Conservation (phyloP, 92 coral and sea anemone species). For the Muricea muricata region DNA sequence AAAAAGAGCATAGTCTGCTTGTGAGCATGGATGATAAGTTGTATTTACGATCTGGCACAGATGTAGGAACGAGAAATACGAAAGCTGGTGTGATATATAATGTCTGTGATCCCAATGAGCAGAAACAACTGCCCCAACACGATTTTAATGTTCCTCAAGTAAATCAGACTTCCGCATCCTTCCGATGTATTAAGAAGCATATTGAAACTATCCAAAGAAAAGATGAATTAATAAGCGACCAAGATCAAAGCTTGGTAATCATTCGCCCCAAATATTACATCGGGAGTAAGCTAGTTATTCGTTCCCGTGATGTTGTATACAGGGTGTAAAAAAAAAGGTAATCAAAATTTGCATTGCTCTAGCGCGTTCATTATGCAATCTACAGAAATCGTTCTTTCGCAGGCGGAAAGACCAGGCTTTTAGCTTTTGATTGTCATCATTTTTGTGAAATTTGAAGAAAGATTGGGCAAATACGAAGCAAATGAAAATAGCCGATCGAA, state of each 20-base stretch:
- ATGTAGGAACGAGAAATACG: slow-evolving; percentile 64
- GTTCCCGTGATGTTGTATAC: slow-evolving; percentile 52
- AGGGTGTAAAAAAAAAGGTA: no score
- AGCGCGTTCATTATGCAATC: no score
- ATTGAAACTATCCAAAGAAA: slow-evolving; percentile 48
- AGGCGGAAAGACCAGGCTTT: no score
- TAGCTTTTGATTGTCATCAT: no score
- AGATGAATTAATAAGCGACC: slow-evolving; percentile 45
- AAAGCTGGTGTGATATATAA: slow-evolving; percentile 64
- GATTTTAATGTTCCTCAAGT: slow-evolving; percentile 53
- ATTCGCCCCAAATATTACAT: slow-evolving; percentile 58
- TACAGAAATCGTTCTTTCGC: no score
- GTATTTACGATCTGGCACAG: slow-evolving; percentile 55
- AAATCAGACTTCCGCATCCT: slow-evolving; percentile 65
- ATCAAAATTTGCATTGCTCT: no score
- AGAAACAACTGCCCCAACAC: slow-evolving; percentile 64
- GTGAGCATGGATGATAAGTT: slow-evolving; percentile 56
- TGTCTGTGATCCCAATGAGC: slow-evolving; percentile 60
- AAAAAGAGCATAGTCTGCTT: slow-evolving; percentile 39
- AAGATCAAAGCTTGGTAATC: slow-evolving; percentile 53
- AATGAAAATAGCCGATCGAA: no score
- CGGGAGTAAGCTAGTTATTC: slow-evolving; percentile 54
- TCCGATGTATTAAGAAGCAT: slow-evolving; percentile 48
- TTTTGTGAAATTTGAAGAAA: no score
- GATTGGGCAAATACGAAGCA: no score